phyloP scores from a whole-genome alignment of 2,113 vertebrate genomes.

The Morone chrysops region DNA sequence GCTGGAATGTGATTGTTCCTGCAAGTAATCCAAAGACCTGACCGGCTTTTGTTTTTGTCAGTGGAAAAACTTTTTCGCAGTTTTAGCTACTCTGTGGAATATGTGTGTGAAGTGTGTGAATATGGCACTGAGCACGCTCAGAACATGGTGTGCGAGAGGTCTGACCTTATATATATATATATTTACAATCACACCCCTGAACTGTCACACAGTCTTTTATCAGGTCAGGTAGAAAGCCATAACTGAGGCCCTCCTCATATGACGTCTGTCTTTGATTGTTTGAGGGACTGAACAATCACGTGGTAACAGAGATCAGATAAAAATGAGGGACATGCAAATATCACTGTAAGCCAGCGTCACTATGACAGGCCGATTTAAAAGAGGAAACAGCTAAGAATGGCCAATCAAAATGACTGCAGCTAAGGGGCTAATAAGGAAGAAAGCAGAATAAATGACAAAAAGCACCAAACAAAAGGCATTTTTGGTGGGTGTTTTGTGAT shows the following conservation, averaged over 20 bases:
- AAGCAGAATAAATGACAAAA: conserved; percentile 4
- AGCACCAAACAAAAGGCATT: not conserved
- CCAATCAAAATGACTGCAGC: not conserved
- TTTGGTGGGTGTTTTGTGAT: not conserved
- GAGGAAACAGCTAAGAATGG: not conserved
- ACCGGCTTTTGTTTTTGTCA: not conserved
- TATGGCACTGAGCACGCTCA: not conserved
- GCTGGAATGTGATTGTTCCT: not conserved
- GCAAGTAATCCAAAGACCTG: not conserved
- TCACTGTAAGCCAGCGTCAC: not conserved
- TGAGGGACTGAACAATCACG: not conserved
- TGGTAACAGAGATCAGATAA: not conserved
- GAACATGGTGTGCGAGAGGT: not conserved
- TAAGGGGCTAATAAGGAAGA: not conserved
- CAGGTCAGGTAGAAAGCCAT: not conserved
- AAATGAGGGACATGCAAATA: not conserved
- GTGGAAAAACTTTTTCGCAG: not conserved
- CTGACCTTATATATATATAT: not conserved
- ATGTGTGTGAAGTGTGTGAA: not conserved
- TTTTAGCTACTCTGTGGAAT: not conserved
- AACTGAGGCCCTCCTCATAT: not conserved
- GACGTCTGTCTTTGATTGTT: not conserved
- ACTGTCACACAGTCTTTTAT: not conserved
- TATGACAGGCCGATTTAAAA: not conserved
- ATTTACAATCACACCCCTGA: not conserved